Evolutionary conservation across 2,888 invertebrate species (phyloP).

Genomic region (Phorcus lineatus): DNA sequence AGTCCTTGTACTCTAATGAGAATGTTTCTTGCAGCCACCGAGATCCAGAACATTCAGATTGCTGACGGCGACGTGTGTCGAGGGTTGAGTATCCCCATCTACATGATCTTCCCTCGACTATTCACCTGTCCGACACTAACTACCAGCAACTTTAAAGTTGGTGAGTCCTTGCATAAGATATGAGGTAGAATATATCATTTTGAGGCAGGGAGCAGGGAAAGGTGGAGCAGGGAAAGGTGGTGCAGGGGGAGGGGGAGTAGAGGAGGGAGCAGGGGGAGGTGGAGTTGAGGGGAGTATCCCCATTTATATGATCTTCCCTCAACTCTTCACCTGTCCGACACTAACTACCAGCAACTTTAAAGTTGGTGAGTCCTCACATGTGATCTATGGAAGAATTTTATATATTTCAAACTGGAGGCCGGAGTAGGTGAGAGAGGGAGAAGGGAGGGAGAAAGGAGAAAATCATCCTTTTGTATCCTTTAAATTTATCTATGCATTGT

Average conservation of each 20-base stretch:
- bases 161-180: conserved; percentile 81
- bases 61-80: conserved; percentile 93
- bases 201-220: not conserved
- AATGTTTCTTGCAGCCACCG: conserved; percentile 83
- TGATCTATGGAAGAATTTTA: not conserved
- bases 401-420: not conserved
- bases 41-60: conserved; percentile 98
- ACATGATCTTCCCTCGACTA: conserved; percentile 95
- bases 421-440: not conserved
- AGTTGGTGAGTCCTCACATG: conserved; percentile 72
- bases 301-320: conserved; percentile 95
- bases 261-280: too few species aligned
- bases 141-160: conserved; percentile 95
- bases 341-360: conserved; percentile 93
- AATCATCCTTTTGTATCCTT: too few species aligned
- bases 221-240: not conserved
- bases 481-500: too few species aligned
- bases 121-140: conserved; percentile 95
- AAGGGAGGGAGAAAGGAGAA: not conserved
- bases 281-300: conserved; percentile 81
- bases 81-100: conserved; percentile 89
- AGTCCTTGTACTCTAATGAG: not conserved
- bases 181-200: too few species aligned
- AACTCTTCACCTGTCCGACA: conserved; percentile 95
- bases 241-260: not conserved